These are phyloP conservation scores for Corvus hawaiiensis DNA, from an alignment of 2,113 vertebrate genomes.

Conservation along the genomic window DNA sequence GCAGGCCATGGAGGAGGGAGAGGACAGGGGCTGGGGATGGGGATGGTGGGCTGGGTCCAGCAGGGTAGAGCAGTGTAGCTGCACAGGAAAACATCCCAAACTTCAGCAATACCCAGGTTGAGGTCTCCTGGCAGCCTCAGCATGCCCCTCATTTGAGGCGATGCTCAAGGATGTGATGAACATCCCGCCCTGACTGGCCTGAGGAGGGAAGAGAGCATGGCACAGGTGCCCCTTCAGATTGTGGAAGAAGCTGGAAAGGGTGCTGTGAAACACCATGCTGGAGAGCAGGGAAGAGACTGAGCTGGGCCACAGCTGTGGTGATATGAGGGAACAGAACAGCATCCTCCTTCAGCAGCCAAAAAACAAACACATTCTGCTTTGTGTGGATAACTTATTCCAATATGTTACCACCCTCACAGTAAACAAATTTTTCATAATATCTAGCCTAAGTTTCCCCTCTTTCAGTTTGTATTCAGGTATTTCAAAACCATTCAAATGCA, in stretches of 20 bases:
- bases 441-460: not conserved
- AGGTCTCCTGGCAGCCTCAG: not conserved
- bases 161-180: fast-evolving
- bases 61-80: not conserved
- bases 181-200: not conserved
- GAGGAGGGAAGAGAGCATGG: not conserved
- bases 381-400: not conserved
- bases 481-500: not conserved
- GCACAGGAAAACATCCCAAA: not conserved
- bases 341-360: not conserved
- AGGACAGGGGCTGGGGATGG: not conserved
- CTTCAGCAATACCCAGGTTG: fast-evolving
- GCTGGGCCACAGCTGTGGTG: fast-evolving
- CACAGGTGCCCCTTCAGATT: not conserved
- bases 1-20: fast-evolving
- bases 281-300: not conserved
- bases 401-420: not conserved
- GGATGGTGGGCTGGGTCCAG: not conserved
- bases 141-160: fast-evolving
- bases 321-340: fast-evolving
- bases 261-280: fast-evolving
- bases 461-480: not conserved
- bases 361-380: not conserved
- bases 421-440: not conserved
- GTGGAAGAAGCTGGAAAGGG: not conserved